Conservation (phyloP, 2,797 vertebrate species). For the Holocentrus rufus region DNA sequence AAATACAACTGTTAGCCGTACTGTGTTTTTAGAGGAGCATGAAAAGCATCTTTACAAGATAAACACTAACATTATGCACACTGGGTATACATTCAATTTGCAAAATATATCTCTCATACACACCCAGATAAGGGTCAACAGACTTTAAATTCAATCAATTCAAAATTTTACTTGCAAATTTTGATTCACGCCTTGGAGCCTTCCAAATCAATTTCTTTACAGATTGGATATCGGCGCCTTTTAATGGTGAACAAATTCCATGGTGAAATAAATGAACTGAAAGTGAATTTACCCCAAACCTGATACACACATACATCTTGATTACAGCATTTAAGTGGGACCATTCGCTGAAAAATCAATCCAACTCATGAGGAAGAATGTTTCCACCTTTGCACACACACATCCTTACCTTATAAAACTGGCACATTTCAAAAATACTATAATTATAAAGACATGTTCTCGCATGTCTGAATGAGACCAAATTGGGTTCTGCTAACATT, state of each 20-base stretch:
- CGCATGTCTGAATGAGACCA: constrained; percentile 41
- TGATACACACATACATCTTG: neutral
- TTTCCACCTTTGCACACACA: constrained; percentile 34
- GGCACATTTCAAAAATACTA: constrained; percentile 48
- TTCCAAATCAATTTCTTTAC: no score
- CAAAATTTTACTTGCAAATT: neutral
- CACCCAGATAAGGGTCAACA: neutral
- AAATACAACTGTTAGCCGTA: constrained; percentile 7
- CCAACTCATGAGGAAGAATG: neutral
- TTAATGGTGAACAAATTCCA: no score
- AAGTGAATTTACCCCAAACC: neutral
- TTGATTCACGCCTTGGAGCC: no score
- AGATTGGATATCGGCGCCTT: no score
- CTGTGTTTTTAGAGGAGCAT: neutral
- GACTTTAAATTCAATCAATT: neutral
- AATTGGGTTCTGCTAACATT: neutral
- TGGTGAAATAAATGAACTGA: neutral
- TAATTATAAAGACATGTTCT: constrained; percentile 45
- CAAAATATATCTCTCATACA: neutral
- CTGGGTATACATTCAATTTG: neutral
- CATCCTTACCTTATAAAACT: constrained; percentile 56
- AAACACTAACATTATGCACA: neutral
- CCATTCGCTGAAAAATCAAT: neutral
- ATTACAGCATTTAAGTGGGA: neutral
- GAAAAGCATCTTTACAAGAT: neutral